Evolutionary conservation across 2,888 invertebrate species (phyloP), one percentile per base, ranked within the genome.

Genomic region (Odontocolon sp.): DNA sequence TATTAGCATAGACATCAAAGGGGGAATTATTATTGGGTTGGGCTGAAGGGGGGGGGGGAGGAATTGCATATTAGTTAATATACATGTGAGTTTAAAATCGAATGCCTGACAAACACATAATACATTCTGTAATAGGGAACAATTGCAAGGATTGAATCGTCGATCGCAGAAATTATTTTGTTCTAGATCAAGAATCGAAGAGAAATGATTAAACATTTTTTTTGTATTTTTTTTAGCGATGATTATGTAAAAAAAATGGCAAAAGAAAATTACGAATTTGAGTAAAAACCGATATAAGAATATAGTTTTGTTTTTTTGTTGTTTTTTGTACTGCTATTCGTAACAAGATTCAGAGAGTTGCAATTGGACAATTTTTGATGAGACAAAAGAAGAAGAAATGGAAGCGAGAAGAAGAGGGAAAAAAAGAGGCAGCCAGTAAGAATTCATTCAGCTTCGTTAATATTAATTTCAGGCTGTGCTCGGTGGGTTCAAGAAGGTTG

Each of bases 381-480:
- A 36, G 42, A 47, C 57, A 42, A 66, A 59, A 66, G 16, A 50
- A 36, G 16, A 47, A 54, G 69, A 52, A 61, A 38, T 28, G 6
- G 47, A 23, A 57, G 31, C 4, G 52, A 36, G 14, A 26, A 36
- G 28, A 42, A n/a, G 38, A 56, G 31, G 40, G 18, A 47, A 57
- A 38, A 57, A 40, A 36, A 50, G 26, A 52, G 28, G 69, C 40
- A 70, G 70, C 36, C 47, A 63, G 78, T 68, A 50, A 74, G 74
- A 74, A 80, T 81, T 78, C 78, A 78, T 77, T 80, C 69, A 66
- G 76, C 59, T 77, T 81, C 67, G 77, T 80, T 80, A 81, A 81
- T 81, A 81, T 81, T 80, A 81, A 81, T 81, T 80, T 81, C 76
- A 73, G 71, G 67, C 71, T 68, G 66, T 69, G 76, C 64, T 74